These are phyloP conservation scores for Lamprologus lemairii DNA, from an alignment of 2,113 vertebrate genomes.

Conservation along the genomic window DNA sequence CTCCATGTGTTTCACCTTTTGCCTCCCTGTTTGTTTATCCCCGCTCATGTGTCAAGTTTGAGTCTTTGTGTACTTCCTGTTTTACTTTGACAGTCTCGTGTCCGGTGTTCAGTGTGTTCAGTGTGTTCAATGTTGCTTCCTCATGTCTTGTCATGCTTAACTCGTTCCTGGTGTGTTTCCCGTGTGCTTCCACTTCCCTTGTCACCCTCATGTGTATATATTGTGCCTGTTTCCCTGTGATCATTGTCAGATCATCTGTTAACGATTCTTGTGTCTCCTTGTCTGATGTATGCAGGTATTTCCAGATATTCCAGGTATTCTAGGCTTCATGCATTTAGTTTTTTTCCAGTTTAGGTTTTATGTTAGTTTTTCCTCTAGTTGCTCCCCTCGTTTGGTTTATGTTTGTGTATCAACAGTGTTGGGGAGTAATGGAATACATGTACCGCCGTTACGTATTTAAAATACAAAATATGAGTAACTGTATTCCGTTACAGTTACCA, in stretches of 20 bases:
- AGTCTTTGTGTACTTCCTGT: background rate
- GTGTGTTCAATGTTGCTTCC: background rate
- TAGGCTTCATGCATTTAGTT: background rate
- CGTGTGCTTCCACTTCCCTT: background rate
- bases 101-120: background rate
- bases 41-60: background rate
- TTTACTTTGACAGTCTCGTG: background rate
- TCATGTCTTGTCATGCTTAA: background rate
- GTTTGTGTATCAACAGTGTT: background rate
- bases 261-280: background rate
- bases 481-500: no score
- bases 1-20: background rate
- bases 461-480: no score
- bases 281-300: background rate
- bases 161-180: background rate
- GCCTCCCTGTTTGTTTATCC: background rate
- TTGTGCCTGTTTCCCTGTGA: background rate
- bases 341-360: background rate
- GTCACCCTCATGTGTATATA: background rate
- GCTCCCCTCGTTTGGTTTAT: background rate
- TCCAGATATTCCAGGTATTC: background rate
- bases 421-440: no score
- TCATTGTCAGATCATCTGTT: background rate
- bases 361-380: background rate
- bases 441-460: no score